Base-by-base conservation (phyloP, 2,113 vertebrate species). In the Callionymus lyra region DNA sequence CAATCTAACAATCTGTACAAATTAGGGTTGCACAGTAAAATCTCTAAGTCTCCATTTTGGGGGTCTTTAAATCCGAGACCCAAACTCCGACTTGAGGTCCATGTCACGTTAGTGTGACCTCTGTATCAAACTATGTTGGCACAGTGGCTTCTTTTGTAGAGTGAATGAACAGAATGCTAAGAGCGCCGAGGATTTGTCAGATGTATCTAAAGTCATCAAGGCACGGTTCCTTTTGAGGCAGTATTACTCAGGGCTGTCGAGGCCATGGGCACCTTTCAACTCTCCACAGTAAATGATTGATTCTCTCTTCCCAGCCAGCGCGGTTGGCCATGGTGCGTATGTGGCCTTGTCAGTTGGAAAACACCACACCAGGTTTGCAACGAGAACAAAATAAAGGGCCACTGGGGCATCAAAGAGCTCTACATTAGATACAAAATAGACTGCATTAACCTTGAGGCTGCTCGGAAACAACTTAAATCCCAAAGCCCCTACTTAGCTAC, bases 321-420 rank as follows among this genome's bases (percentile, higher is more conserved):
- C 40, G 59, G 37, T 54, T 67, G 59, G 57, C 53, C 62, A 41
- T 55, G 51, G 63, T 47, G 36, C 45, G 60, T 50, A 52, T 59
- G 50, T 53, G 41, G 63, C 63, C 77, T 68, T 70, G 63, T 64
- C 68, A 66, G 54, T 43, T 65, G 41, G 46, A 76, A 65, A 54
- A 47, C 43, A 21, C 60, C 59, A 63, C 58, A 51, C 36, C 14
- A 10, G 56, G 19, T 48, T 58, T 44, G 53, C 39, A 65, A 52
- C 53, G 45, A 44, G 42, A 58, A 64, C 56, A 56, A 39, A 53
- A 45, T 51, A 57, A 53, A 62, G 32, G 44, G 47, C 44, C 11
- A 9, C 12, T 51, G 34, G 39, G 45, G 56, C 40, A 72, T 63
- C 63, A 71, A 57, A 58, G 18, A 27, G 19, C 65, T 43, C 37